Base-by-base conservation (phyloP, 2,888 invertebrate genomes). In the Dermolepida albohirtum region DNA sequence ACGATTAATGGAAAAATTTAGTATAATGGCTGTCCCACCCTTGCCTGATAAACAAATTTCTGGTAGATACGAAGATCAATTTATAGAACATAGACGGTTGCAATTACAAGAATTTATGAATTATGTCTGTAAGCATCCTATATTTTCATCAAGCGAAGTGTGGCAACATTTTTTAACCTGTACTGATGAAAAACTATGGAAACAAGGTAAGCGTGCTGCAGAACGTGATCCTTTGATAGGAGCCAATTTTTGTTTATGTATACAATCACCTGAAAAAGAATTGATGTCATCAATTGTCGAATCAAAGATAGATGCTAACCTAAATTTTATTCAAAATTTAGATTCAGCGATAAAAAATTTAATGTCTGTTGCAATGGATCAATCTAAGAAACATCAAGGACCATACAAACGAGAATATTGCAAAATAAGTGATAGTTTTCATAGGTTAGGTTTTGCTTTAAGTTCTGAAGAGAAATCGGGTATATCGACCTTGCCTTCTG, bases 1-100 rank as follows among this genome's bases (percentile, higher is more conserved):
- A 80, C 89, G 97, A 75, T 85, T 99, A 72, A 92, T 92, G 76
- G 95, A 95, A 74, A 99, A 99, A 84, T 99, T 95, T 83, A 92
- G 95, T 74, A 88, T 97, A 64, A 92, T 98, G 77, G 96, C 97
- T 1, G 93, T 98, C 77, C 98, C 99, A 67, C 98, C 98, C 1
- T 83, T 99, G 71, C 99, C 99, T 10, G 98, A 98, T 81, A 99
- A 99, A 85, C 97, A 98, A 83, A 96, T 99, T 72, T 94, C 97
- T 43, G 97, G 97, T 6, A 88, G 97, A 59, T 98, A 97, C 84
- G 98, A 99, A 83, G 97, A 98, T 76, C 95, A 97, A 78, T 93
- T 99, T 77, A 96, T 99, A 75, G 96, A 97, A 79, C 95, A 96
- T 79, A 89, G 99, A 65, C 90, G 97, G 81, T 92, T 93, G 50